Conservation (phyloP, 1,140 invertebrate species). For the Amphibalanus amphitrite region DNA sequence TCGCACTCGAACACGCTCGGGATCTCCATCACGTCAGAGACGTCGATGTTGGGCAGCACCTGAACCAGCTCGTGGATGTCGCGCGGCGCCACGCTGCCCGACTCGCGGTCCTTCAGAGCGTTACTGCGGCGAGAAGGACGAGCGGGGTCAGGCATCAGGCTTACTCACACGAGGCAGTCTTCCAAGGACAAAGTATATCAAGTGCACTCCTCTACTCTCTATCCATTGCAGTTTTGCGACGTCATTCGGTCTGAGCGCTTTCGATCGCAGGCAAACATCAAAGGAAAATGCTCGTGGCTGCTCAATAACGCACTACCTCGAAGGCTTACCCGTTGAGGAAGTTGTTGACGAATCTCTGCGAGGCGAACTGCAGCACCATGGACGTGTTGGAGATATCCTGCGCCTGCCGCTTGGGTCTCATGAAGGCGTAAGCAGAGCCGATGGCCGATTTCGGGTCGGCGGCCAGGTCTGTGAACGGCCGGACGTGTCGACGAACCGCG, state of each 20-base stretch:
- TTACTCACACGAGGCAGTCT: too few relatives aligned
- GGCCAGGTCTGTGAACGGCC: slow-evolving; percentile 21
- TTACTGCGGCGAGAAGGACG: not conserved
- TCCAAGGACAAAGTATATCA: too few relatives aligned
- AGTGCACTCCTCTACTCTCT: too few relatives aligned
- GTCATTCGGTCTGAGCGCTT: too few relatives aligned
- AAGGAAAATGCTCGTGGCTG: too few relatives aligned
- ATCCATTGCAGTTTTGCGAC: too few relatives aligned
- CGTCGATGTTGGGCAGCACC: slow-evolving; percentile 30
- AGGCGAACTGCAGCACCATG: slow-evolving; percentile 34
- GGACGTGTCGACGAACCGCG: not conserved
- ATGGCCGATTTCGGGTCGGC: slow-evolving; percentile 31
- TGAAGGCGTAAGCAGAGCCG: slow-evolving; percentile 32
- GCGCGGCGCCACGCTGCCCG: slow-evolving; percentile 20
- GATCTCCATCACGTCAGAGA: slow-evolving; percentile 28
- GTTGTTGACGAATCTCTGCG: slow-evolving; percentile 28
- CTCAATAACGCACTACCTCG: too few relatives aligned
- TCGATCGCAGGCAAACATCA: too few relatives aligned
- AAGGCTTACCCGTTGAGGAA: slow-evolving; percentile 27
- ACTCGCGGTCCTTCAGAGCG: slow-evolving; percentile 28
- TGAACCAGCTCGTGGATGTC: slow-evolving; percentile 28
- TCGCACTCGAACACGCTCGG: slow-evolving; percentile 31
- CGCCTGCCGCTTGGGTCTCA: slow-evolving; percentile 33
- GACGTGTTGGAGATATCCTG: slow-evolving; percentile 34
- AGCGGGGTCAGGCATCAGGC: too few relatives aligned